phyloP scores from a whole-genome alignment of 2,888 invertebrate species.

The Scaptomyza cyrtandrae region DNA sequence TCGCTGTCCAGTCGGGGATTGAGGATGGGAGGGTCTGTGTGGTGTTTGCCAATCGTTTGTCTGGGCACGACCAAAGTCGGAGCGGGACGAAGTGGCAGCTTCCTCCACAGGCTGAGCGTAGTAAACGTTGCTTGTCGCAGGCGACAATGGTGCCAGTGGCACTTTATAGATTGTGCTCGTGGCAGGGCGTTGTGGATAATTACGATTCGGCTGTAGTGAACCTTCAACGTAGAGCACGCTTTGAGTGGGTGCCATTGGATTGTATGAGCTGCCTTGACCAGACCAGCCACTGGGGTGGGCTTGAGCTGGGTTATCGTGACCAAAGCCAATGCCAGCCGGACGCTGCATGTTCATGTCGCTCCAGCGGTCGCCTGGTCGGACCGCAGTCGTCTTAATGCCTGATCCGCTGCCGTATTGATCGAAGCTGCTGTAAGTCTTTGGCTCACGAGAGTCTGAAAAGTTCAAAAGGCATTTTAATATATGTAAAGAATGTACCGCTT shows the following conservation, averaged over 20 bases:
- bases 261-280: slow-evolving; percentile 62
- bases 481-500: background rate
- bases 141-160: slow-evolving; percentile 76
- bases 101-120: slow-evolving; percentile 81
- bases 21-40: slow-evolving; percentile 2
- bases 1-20: slow-evolving; percentile 31
- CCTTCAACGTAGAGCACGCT: slow-evolving; percentile 76
- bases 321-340: slow-evolving; percentile 68
- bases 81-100: slow-evolving; percentile 41
- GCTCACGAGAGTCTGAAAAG: slow-evolving; percentile 60
- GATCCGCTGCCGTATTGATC: slow-evolving; percentile 36
- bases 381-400: slow-evolving; percentile 39
- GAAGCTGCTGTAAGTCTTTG: slow-evolving; percentile 36
- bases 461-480: slow-evolving; percentile 7
- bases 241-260: slow-evolving; percentile 62
- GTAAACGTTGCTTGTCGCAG: slow-evolving; percentile 57
- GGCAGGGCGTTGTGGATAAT: slow-evolving; percentile 65
- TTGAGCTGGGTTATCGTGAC: slow-evolving; percentile 4
- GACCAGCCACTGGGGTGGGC: slow-evolving; percentile 50
- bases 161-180: slow-evolving; percentile 55
- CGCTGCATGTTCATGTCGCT: slow-evolving; percentile 80
- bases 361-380: slow-evolving; percentile 73
- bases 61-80: slow-evolving; percentile 60
- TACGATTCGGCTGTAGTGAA: slow-evolving; percentile 80
- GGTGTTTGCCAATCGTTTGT: slow-evolving; percentile 40